phyloP scores from a whole-genome alignment of 2,113 vertebrate genomes.

The Lamprologus lemairii region DNA sequence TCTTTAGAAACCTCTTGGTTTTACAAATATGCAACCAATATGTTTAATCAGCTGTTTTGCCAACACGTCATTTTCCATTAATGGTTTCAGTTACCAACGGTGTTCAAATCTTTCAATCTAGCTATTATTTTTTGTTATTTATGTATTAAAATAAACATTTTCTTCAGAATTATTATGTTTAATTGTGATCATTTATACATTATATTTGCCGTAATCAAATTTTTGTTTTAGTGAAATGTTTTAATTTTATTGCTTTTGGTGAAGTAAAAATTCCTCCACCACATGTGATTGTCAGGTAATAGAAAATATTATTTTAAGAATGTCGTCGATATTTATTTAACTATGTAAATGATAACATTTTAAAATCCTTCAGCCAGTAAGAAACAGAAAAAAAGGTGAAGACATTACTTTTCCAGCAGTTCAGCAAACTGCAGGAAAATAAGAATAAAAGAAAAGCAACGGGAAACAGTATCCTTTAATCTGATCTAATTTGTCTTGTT shows the following conservation, averaged over 20 bases:
- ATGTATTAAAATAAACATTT: not conserved
- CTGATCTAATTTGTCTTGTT: not conserved
- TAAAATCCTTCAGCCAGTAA: not conserved
- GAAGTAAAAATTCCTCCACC: not conserved
- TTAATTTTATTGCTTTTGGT: not conserved
- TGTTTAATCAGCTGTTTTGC: not conserved
- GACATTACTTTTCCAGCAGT: not conserved
- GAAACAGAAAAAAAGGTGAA: fast-evolving
- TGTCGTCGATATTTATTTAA: not conserved
- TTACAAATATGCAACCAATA: not conserved
- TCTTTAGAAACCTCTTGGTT: not conserved
- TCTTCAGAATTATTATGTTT: not conserved
- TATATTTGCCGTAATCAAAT: not conserved
- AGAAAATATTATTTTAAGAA: not conserved
- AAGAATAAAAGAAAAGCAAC: not conserved
- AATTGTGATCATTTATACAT: not conserved
- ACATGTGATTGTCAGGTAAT: not conserved
- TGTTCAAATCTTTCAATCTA: not conserved
- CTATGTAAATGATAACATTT: not conserved
- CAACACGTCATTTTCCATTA: not conserved
- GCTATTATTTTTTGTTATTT: not conserved
- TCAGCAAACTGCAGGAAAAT: not conserved
- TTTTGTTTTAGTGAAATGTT: not conserved
- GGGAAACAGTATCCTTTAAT: not conserved
- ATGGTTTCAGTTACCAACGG: not conserved